These are phyloP conservation scores for Ploceus nigricollis DNA, from an alignment of 2,113 vertebrate species.

Conservation along the genomic window DNA sequence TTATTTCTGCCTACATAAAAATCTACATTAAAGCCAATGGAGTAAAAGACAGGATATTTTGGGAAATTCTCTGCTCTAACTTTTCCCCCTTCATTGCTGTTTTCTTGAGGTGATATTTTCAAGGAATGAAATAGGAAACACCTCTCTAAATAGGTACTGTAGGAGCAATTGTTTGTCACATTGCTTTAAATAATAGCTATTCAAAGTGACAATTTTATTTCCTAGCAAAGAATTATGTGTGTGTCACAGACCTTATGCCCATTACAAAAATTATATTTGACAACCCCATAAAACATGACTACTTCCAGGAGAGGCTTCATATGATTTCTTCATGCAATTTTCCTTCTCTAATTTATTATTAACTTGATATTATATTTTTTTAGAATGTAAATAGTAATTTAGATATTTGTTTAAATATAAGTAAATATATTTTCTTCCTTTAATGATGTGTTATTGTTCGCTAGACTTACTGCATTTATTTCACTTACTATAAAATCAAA, in stretches of 20 bases:
- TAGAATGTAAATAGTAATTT: background rate
- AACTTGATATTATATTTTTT: background rate
- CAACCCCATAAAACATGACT: background rate
- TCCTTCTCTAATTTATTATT: background rate
- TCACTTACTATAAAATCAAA: background rate
- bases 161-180: background rate
- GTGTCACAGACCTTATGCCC: background rate
- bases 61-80: background rate
- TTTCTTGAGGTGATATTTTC: background rate
- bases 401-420: background rate
- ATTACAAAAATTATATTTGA: background rate
- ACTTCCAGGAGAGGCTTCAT: background rate
- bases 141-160: background rate
- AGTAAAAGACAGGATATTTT: background rate
- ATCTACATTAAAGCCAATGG: background rate
- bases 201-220: background rate
- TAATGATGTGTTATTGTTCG: fast-evolving
- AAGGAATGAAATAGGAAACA: background rate
- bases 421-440: background rate
- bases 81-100: background rate
- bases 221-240: background rate
- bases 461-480: background rate
- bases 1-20: background rate
- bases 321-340: background rate
- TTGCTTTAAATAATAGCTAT: background rate